These are phyloP conservation scores for Limulus polyphemus DNA, from an alignment of 2,888 invertebrate species.

Conservation along the genomic window DNA sequence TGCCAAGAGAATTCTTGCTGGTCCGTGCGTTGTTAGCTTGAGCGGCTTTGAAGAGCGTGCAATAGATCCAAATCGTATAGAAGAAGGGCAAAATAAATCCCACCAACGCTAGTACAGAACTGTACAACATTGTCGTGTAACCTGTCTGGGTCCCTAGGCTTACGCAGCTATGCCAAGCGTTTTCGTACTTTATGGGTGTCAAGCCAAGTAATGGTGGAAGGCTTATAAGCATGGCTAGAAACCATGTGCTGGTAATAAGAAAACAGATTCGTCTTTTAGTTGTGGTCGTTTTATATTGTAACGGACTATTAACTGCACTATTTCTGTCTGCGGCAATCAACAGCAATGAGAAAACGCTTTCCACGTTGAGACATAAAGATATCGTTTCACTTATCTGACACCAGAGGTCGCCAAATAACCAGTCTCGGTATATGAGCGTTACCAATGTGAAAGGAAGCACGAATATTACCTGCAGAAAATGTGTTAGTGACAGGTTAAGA, in stretches of 20 bases:
- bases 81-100: conserved; percentile 42
- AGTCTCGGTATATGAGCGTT: conserved; percentile 34
- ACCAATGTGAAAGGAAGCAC: conserved; percentile 39
- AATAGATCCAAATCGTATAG: conserved; percentile 56
- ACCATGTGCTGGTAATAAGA: conserved; percentile 40
- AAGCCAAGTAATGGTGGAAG: conserved; percentile 35
- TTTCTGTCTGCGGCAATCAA: conserved; percentile 53
- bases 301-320: conserved; percentile 51
- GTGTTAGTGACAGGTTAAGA: conserved; percentile 45
- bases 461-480: conserved; percentile 39
- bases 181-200: conserved; percentile 25
- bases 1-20: conserved; percentile 42
- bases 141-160: conserved; percentile 31
- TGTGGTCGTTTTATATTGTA: conserved; percentile 48
- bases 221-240: conserved; percentile 37
- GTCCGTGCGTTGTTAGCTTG: conserved; percentile 55
- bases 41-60: conserved; percentile 60
- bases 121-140: conserved; percentile 33
- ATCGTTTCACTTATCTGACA: conserved; percentile 50
- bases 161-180: conserved; percentile 28
- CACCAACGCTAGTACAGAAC: conserved; percentile 36
- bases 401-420: conserved; percentile 32
- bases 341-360: conserved; percentile 49
- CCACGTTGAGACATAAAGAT: conserved; percentile 45
- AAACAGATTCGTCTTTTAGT: conserved; percentile 38